These are phyloP conservation scores for Rostratula benghalensis DNA, from an alignment of 2,113 vertebrate species.

Conservation along the genomic window DNA sequence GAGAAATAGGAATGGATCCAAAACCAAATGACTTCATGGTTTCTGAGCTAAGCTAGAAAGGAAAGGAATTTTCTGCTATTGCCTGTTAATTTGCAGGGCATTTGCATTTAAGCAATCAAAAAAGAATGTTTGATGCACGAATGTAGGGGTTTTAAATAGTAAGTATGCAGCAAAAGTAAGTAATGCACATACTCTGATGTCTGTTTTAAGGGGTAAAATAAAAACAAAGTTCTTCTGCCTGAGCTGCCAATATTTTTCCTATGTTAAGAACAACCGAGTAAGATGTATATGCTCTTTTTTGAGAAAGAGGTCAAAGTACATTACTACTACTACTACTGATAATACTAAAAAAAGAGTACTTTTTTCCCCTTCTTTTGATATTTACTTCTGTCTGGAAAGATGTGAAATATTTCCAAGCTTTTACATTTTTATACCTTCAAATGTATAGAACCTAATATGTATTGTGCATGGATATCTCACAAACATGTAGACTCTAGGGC, in stretches of 20 bases:
- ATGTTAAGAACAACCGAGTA: neutral
- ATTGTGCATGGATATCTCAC: neutral
- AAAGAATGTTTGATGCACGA: neutral
- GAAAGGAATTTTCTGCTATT: constrained; percentile 19
- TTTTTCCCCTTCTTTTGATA: neutral
- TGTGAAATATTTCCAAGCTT: neutral
- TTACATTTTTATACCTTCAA: neutral
- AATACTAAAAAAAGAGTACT: fast-evolving
- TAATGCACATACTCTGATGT: neutral
- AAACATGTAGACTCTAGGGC: neutral
- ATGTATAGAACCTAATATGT: neutral
- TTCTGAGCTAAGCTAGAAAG: constrained; percentile 27
- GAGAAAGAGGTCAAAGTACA: neutral
- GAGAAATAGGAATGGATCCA: constrained; percentile 47
- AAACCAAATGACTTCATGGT: neutral
- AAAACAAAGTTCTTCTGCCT: neutral
- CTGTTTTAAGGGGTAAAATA: neutral
- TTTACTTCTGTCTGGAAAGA: neutral
- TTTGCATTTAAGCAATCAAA: neutral
- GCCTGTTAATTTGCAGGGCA: neutral
- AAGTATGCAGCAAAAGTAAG: neutral
- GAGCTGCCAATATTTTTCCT: neutral
- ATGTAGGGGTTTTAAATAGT: neutral
- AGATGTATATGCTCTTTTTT: neutral
- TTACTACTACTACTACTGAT: neutral